Evolutionary conservation across 1,140 invertebrate species (phyloP), one percentile per base, ranked within the genome.

Genomic region (Wasmannia auropunctata): DNA sequence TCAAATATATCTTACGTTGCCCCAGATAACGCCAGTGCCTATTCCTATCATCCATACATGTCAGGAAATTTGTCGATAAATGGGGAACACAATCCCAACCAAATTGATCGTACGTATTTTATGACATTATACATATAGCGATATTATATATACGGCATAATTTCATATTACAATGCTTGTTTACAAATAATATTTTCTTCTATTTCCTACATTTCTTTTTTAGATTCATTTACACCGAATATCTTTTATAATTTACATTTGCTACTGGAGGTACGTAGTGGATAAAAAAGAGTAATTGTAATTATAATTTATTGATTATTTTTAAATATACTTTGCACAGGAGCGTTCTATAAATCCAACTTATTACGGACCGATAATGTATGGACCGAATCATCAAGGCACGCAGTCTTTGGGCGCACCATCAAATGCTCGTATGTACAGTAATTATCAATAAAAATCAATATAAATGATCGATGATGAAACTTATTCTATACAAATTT

Each of bases 201-300:
- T 85, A 75, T 91, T 70, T 37, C 25, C 51, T 81, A n/a, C 56
- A 3, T 86, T 87, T 84, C 34, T 81, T 93, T 43, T 93, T 3
- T 91, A 96, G 96, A 97, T 93, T 93, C 97, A 60, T 92, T 94
- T 40, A 97, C 96, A 11, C 92, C 97, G 56, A 95, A 96, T 76
- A 97, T 96, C 89, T 97, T 96, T 92, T 97, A 96, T 93, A 97
- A 97, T 93, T 93, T 97, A 88, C 97, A 97, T 88, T 92, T 97
- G 37, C 46, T 51, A 75, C 58, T 91, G 86, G 86, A 86, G 80
- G 54, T 86, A 87, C 51, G 67, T 56, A 63, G 49, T 74, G 58
- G 58, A 88, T 46, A 28, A 40, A 67, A 83, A 83, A 49, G n/a
- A n/a, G 3, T 28, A 77, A 16, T 37, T 69, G n/a, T 51, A 43